Conservation (phyloP, 2,113 vertebrate genomes). For the Loxodonta africana region DNA sequence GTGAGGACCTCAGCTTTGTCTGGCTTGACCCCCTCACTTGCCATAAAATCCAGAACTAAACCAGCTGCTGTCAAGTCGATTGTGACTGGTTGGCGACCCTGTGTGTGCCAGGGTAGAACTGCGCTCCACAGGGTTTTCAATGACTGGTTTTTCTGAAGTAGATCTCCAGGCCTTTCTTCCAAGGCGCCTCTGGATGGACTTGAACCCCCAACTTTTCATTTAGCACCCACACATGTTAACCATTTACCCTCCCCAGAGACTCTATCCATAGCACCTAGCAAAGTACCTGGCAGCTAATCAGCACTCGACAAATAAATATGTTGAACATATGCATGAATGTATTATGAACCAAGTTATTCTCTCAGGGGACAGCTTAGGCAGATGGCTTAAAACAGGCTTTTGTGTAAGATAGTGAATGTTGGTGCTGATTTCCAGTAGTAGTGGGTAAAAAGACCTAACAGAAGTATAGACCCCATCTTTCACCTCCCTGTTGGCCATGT, state of each 20-base stretch:
- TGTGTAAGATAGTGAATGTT: background rate
- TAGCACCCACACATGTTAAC: no score
- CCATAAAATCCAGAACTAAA: no score
- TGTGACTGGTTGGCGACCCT: no score
- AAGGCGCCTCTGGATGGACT: no score
- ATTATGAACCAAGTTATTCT: background rate
- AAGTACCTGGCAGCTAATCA: background rate
- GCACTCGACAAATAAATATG: rapidly evolving
- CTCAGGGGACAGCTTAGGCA: background rate
- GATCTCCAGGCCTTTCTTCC: no score
- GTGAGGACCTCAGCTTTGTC: background rate
- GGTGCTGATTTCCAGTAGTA: background rate
- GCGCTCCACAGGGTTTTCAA: no score
- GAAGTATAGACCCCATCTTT: background rate
- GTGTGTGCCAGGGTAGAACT: no score
- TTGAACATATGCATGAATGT: rapidly evolving
- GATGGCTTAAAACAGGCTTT: background rate
- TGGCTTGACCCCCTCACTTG: background rate
- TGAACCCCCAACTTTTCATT: no score
- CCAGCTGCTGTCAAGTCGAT: no score
- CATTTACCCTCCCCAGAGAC: no score
- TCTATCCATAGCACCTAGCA: background rate
- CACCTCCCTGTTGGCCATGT: background rate
- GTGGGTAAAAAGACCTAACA: background rate
- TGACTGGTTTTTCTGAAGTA: no score